Conservation (phyloP, 2,113 vertebrate species). For the Pangasianodon hypophthalmus region DNA sequence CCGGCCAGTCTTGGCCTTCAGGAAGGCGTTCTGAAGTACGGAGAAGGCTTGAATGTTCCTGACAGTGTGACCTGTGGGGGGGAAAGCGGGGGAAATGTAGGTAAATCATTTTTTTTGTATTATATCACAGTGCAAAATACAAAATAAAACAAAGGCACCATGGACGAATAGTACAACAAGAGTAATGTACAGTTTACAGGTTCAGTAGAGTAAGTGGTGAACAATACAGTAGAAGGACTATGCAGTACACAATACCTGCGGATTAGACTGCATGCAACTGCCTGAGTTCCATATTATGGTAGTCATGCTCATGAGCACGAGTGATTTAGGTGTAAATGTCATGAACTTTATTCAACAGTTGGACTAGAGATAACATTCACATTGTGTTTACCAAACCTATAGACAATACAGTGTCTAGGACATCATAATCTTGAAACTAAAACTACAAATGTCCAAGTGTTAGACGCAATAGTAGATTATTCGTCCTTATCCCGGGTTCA, state of each 20-base stretch:
- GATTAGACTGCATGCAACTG: background rate
- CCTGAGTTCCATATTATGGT: background rate
- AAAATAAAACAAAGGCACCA: background rate
- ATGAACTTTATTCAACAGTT: background rate
- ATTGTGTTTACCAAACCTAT: background rate
- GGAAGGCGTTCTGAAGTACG: conserved; percentile 94
- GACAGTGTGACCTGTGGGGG: conserved; percentile 85
- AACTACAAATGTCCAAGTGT: background rate
- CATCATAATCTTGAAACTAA: background rate
- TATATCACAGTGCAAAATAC: too few species aligned
- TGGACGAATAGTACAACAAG: background rate
- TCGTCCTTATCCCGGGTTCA: background rate
- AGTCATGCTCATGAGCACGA: background rate
- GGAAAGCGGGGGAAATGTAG: background rate
- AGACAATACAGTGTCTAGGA: background rate
- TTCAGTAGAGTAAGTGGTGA: background rate
- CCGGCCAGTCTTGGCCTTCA: conserved; percentile 88
- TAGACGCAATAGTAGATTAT: background rate
- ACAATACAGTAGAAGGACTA: background rate
- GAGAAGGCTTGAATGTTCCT: conserved; percentile 95
- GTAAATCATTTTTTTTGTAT: background rate
- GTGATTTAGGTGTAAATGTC: background rate
- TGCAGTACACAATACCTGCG: background rate
- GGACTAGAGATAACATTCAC: background rate
- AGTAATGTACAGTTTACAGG: background rate